Conservation (phyloP, 2,797 vertebrate species). For the Melanotaenia maccullochi region DNA sequence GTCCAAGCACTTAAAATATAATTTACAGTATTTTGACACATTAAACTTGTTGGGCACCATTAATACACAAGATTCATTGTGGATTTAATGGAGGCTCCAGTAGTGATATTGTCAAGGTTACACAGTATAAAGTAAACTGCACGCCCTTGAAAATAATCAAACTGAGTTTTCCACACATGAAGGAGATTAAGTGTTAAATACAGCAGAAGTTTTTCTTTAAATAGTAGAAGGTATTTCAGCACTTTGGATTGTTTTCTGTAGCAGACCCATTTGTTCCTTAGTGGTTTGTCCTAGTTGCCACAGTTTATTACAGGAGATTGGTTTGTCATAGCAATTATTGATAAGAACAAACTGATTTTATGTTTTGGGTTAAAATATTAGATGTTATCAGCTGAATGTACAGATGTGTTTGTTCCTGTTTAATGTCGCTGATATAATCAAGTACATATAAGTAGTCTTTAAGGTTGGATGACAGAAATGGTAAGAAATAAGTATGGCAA, state of each 20-base stretch:
- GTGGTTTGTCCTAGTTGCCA: not conserved
- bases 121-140: not conserved
- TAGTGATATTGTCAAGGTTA: not conserved
- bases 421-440: not conserved
- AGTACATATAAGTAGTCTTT: not conserved
- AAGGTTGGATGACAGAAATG: not conserved
- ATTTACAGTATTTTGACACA: not conserved
- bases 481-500: not conserved
- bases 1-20: not conserved
- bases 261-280: not conserved
- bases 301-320: not conserved
- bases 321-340: conserved; percentile 15
- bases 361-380: conserved; percentile 32
- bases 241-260: not conserved
- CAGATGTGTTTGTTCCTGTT: not conserved
- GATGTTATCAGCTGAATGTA: not conserved
- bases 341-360: conserved; percentile 4
- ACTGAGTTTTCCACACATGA: not conserved
- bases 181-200: not conserved
- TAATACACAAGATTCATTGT: not conserved
- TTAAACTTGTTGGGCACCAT: not conserved
- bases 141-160: not conserved
- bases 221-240: not conserved
- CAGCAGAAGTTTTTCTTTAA: not conserved
- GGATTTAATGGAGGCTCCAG: not conserved